Percentiles rank a stretch among this genome's conserved stretches.
Conservation (phyloP, 2,797 vertebrate species). For the Dallia pectoralis region DNA sequence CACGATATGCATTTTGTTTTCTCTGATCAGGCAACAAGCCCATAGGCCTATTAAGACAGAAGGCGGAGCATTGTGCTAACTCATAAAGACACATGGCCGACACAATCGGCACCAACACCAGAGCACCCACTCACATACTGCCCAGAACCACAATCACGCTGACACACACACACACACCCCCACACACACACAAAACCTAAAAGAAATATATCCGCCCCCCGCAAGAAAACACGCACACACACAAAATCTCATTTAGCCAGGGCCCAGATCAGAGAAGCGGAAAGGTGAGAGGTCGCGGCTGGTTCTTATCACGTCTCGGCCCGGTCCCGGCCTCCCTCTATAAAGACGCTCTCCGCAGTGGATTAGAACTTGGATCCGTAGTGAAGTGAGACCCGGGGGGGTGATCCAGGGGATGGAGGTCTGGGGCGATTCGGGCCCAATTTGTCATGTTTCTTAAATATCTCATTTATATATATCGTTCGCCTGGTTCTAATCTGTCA, state of each 20-base stretch:
- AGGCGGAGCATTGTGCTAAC: too few relatives aligned
- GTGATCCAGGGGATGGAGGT: constrained; percentile 19
- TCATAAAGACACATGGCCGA: too few relatives aligned
- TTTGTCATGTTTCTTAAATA: constrained; percentile 49
- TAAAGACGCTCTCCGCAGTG: neutral
- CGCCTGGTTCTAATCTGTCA: constrained; percentile 29
- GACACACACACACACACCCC: neutral
- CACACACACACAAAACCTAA: constrained; percentile 1
- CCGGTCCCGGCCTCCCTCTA: neutral
- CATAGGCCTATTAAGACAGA: too few relatives aligned
- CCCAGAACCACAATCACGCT: neutral
- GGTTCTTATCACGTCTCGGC: constrained; percentile 28
- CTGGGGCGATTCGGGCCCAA: constrained; percentile 28
- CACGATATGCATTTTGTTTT: too few relatives aligned
- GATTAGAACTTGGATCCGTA: constrained; percentile 25
- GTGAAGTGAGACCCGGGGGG: constrained; percentile 14
- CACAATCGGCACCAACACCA: neutral
- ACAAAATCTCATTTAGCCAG: constrained; percentile 14
- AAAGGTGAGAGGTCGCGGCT: constrained; percentile 28
- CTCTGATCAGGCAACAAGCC: too few relatives aligned
- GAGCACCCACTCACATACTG: neutral
- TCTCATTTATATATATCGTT: constrained; percentile 39
- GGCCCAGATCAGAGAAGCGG: constrained; percentile 8
- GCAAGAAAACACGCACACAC: constrained; percentile 6
- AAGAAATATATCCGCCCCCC: neutral